Evolutionary conservation across 2,888 invertebrate species (phyloP), one percentile per base, ranked within the genome.

Genomic region (Cyclophora albipunctata): DNA sequence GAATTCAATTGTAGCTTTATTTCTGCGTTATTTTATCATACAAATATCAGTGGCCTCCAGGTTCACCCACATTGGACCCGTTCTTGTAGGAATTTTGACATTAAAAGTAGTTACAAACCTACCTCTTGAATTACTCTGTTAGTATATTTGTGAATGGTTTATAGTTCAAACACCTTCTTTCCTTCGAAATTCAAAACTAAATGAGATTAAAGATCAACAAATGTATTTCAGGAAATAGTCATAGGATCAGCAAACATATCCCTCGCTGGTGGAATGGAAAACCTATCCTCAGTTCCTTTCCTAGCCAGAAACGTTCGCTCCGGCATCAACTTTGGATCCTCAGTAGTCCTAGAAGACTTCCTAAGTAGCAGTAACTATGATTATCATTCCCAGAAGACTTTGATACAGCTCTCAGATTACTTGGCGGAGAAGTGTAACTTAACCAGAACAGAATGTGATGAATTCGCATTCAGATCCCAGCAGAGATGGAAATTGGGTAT

Each of bases 401-500:
- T 53, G 34, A 4, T 44, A n/a, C 45, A 49, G 44, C 52, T 46
- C 6, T 42, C 44, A 34, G 59, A 60, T 41, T 20, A 42, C 2
- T 7, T 55, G 34, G 57, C 57, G 6, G 45, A 52, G 2, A 51
- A 45, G 52, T 55, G 35, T 34, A 46, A 44, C 3, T 4, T 55
- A 1, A 54, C 45, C 5, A 54, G 55, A 5, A 34, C 35, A 33
- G 54, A 54, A 2, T 41, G 45, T 6, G 59, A 60, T 47, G 51
- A 55, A 41, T 54, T 35, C 6, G 55, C 60, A 45, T n/a, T 60
- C 3, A 50, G 41, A 40, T 60, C 60, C 4, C 59, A 60, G 40
- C 49, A 42, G 35, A 58, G 33, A n/a, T 58, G 58, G 55, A 59
- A 54, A 54, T 34, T 42, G 34, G 60, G 59, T 59, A 5, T 53